Evolutionary conservation across 2,797 vertebrate species (phyloP), one percentile per base, ranked within the genome.

Genomic region (Bradypus variegatus): DNA sequence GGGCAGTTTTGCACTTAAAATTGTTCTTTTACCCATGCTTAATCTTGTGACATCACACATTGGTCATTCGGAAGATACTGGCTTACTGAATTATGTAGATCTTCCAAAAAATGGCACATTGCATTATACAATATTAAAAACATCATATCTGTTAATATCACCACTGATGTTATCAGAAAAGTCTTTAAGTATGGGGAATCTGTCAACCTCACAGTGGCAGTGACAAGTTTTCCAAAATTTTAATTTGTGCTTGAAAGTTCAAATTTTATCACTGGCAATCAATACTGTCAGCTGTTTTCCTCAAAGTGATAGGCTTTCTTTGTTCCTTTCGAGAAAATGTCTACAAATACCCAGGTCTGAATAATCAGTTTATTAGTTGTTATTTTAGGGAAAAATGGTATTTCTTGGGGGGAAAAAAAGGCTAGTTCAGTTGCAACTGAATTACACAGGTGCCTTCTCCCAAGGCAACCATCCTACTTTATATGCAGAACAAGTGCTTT

Each of bases 401-500:
- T 73, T 81, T 91, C 27, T 1, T 53, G 73, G 31, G 73, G 31
- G 13, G 27, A 58, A 36, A 13, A 41, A 48, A 36, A 2, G 12
- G 64, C 83, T 69, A 38, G 36, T 31, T 88, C 50, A 64, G 19
- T 6, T 27, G 69, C 89, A 41, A 21, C 41, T 76, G 6, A 31
- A 5, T 72, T 38, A 13, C 65, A 16, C 10, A 4, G 29, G 72
- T 14, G 12, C 48, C 53, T 53, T 29, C 69, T 16, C 62, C 45
- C 29, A 2, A 41, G 53, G 38, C 23, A 36, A 23, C 38, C 53
- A 8, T 3, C 8, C 6, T 19, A 1, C 29, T 27, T 72, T 64
- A 9, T 0, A 0, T 1, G 31, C 25, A 41, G 21, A 2, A 25
- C 1, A 62, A 45, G 11, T 4, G 38, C 53, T 18, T 14, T 7